A percentile compares a stretch with the other conserved stretches of the same genome.
phyloP scores from a whole-genome alignment of 2,888 invertebrate genomes.

The Trichopoda pennipes region DNA sequence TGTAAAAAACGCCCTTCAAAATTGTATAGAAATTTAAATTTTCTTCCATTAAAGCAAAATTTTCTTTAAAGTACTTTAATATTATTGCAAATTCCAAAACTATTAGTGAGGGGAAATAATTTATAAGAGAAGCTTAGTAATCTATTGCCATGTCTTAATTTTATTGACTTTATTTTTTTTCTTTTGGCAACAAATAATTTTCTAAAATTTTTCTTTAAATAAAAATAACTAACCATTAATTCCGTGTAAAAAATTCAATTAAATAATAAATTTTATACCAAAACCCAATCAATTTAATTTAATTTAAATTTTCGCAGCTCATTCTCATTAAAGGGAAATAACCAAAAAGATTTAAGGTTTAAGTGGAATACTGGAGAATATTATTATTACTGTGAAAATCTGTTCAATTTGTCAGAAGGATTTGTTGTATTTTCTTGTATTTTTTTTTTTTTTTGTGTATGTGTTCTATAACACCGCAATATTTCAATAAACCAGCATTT shows the following conservation, averaged over 20 bases:
- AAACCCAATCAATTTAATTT: background rate
- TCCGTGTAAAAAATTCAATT: background rate
- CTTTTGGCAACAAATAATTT: too few species aligned
- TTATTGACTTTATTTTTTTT: too few species aligned
- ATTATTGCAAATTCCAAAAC: too few species aligned
- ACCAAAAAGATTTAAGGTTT: background rate
- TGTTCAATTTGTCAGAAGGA: constrained; percentile 70
- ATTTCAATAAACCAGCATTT: background rate
- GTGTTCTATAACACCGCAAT: background rate
- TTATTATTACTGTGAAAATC: constrained; percentile 64
- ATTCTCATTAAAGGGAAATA: background rate
- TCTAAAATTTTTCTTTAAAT: too few species aligned
- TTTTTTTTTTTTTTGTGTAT: background rate
- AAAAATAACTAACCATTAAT: background rate
- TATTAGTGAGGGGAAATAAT: too few species aligned
- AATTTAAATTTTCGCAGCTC: background rate
- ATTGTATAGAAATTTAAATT: too few species aligned
- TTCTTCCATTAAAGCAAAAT: too few species aligned
- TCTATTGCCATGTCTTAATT: too few species aligned
- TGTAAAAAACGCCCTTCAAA: too few species aligned
- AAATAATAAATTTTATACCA: background rate
- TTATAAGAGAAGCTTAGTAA: too few species aligned
- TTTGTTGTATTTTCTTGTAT: constrained; percentile 52
- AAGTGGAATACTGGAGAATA: constrained; percentile 44
- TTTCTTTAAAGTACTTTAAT: too few species aligned